These are phyloP conservation scores for Troglohyphantes excavatus DNA, from an alignment of 2,888 invertebrate genomes.

Conservation along the genomic window DNA sequence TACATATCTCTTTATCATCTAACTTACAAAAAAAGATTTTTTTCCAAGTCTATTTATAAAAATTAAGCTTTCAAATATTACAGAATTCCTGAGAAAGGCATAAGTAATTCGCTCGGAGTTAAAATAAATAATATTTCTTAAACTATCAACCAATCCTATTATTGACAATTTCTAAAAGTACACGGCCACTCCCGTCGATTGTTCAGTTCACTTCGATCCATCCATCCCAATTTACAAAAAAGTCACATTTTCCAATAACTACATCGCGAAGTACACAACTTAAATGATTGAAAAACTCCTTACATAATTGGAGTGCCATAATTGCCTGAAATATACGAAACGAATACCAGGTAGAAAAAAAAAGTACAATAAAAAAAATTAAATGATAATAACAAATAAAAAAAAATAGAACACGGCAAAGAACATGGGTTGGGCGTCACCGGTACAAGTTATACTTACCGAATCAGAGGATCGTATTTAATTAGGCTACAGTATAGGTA, in stretches of 20 bases:
- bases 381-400: neutral
- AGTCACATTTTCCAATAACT: neutral
- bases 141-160: too few species aligned
- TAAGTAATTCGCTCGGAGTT: too few species aligned
- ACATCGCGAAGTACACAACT: neutral
- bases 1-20: too few species aligned
- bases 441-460: slow-evolving; percentile 72
- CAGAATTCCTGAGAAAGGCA: too few species aligned
- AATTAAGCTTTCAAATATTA: too few species aligned
- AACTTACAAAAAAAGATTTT: too few species aligned
- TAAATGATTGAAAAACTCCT: neutral
- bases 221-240: neutral
- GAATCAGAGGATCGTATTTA: slow-evolving; percentile 75
- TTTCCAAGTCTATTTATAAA: too few species aligned
- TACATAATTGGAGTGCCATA: neutral
- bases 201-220: too few species aligned
- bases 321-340: neutral
- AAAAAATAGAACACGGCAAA: neutral
- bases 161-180: too few species aligned
- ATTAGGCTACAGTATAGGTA: slow-evolving; percentile 67
- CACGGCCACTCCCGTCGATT: too few species aligned
- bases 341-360: neutral
- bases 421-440: slow-evolving; percentile 49
- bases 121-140: too few species aligned
- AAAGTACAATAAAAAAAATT: neutral